A percentile compares a stretch with the other conserved stretches of the same genome.
phyloP scores from a whole-genome alignment of 2,113 vertebrate genomes.

The Oryctolagus cuniculus region DNA sequence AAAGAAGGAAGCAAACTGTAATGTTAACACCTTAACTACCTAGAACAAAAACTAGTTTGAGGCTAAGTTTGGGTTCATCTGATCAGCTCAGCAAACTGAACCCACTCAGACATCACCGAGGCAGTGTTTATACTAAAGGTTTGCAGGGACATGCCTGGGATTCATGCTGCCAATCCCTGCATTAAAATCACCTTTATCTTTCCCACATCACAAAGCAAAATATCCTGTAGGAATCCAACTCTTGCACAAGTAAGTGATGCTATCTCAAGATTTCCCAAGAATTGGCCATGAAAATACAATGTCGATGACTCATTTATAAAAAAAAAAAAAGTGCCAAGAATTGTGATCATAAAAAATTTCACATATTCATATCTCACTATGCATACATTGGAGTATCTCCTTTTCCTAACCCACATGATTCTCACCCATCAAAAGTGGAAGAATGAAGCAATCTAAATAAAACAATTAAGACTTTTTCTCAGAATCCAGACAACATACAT shows the following conservation, averaged over 20 bases:
- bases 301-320: neutral
- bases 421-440: neutral
- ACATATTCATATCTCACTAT: neutral
- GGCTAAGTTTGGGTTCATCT: neutral
- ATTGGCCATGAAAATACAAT: neutral
- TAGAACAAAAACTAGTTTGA: neutral
- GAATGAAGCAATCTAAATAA: neutral
- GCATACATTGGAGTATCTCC: neutral
- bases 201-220: neutral
- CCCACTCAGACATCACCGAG: neutral
- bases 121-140: neutral
- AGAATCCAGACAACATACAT: neutral
- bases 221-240: neutral
- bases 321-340: neutral
- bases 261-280: constrained; percentile 12
- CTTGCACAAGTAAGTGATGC: neutral
- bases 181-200: neutral
- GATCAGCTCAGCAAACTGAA: neutral
- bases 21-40: neutral
- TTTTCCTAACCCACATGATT: neutral
- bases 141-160: fast-evolving
- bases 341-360: constrained; percentile 2
- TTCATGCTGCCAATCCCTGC: neutral
- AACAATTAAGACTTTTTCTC: neutral
- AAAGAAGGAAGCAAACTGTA: neutral